These are phyloP conservation scores for Zoanthus gigantus DNA, from an alignment of 92 coral and sea anemone species.

Conservation along the genomic window DNA sequence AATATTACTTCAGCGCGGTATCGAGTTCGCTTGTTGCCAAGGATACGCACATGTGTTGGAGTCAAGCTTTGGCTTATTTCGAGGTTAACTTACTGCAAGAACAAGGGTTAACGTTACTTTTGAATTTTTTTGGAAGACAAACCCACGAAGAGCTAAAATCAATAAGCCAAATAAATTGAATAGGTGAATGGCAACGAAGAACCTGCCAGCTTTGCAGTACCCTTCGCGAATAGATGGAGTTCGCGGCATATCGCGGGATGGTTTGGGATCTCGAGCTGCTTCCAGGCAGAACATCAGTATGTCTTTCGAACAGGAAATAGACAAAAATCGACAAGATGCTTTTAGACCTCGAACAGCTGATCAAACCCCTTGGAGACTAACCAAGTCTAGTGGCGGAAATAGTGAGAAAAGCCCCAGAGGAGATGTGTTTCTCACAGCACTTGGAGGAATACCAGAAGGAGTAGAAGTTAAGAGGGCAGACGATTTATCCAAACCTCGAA, in stretches of 20 bases:
- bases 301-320: slow-evolving; percentile 78
- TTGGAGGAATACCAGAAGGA: slow-evolving; percentile 95
- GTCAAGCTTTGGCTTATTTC: slow-evolving; percentile 7
- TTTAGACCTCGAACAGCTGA: slow-evolving; percentile 97
- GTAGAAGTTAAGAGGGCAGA: slow-evolving; percentile 91
- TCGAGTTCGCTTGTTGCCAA: slow-evolving; percentile 35
- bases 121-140: not conserved
- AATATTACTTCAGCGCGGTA: not conserved
- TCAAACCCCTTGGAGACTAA: slow-evolving; percentile 97
- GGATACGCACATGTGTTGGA: slow-evolving; percentile 42
- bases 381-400: slow-evolving; percentile 74
- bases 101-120: not conserved
- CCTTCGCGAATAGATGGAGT: slow-evolving; percentile 91
- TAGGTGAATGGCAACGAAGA: slow-evolving; percentile 87
- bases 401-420: slow-evolving; percentile 71
- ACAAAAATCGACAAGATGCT: slow-evolving; percentile 69
- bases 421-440: slow-evolving; percentile 61
- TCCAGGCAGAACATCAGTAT: slow-evolving; percentile 77
- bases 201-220: slow-evolving; percentile 90
- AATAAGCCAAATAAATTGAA: not conserved
- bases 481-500: slow-evolving; percentile 86
- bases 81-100: not conserved
- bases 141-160: not conserved
- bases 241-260: slow-evolving; percentile 92
- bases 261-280: slow-evolving; percentile 74